phyloP scores from a whole-genome alignment of 2,888 invertebrate genomes.

The Sthenelais limicola region DNA sequence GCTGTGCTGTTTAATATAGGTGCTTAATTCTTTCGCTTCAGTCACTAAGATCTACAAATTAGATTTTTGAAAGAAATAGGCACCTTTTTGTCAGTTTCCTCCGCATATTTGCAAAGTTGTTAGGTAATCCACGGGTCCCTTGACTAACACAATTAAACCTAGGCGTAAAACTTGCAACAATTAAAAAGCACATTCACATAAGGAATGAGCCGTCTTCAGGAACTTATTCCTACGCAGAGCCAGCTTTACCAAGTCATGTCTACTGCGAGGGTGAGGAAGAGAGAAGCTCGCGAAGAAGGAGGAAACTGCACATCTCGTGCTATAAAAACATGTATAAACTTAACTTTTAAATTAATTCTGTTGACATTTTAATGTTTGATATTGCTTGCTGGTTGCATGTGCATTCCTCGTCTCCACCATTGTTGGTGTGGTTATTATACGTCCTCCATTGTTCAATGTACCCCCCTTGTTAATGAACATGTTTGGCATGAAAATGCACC shows the following conservation, averaged over 20 bases:
- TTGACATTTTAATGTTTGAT: conserved; percentile 37
- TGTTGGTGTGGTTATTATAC: conserved; percentile 29
- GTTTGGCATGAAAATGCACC: conserved; percentile 24
- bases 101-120: no score
- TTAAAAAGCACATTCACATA: no score
- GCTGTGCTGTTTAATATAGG: conserved; percentile 32
- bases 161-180: no score
- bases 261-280: no score
- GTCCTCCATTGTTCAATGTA: conserved; percentile 31
- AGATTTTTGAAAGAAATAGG: conserved; percentile 34
- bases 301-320: conserved; percentile 32
- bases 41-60: conserved; percentile 1
- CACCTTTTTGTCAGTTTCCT: conserved; percentile 36
- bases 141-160: no score
- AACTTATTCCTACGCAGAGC: no score
- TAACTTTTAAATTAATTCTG: conserved; percentile 9
- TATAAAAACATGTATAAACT: conserved; percentile 10
- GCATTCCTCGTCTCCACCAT: conserved; percentile 31
- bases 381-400: conserved; percentile 40
- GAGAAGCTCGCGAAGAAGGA: no score
- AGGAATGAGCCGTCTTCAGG: no score
- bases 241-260: no score
- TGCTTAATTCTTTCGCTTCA: conserved; percentile 32
- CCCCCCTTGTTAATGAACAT: conserved; percentile 14
- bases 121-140: no score